phyloP scores from a whole-genome alignment of 2,888 invertebrate species.

The Noctua fimbriata region DNA sequence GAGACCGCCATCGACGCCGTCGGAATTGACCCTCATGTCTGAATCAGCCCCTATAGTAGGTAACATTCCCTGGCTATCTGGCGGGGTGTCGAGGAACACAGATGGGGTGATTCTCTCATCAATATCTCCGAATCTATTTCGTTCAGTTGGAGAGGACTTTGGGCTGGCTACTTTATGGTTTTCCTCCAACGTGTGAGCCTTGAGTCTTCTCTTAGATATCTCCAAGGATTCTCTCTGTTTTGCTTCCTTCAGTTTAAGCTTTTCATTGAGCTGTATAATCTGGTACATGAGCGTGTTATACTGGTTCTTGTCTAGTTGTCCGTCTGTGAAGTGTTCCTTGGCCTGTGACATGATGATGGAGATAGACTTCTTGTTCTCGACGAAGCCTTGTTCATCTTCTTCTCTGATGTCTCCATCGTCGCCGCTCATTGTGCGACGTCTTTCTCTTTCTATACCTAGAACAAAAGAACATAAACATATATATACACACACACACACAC shows the following conservation, averaged over 20 bases:
- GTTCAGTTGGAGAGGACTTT: constrained; percentile 81
- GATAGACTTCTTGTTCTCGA: constrained; percentile 92
- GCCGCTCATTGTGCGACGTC: constrained; percentile 87
- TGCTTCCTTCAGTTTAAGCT: constrained; percentile 93
- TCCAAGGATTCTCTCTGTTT: constrained; percentile 93
- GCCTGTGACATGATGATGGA: constrained; percentile 95
- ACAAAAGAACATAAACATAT: too few relatives aligned
- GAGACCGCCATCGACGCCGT: constrained; percentile 70
- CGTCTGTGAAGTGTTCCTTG: constrained; percentile 94
- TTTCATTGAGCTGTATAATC: constrained; percentile 94
- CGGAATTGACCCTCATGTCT: constrained; percentile 82
- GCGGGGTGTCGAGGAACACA: constrained; percentile 77
- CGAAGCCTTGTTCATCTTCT: constrained; percentile 87
- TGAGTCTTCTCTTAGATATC: constrained; percentile 86
- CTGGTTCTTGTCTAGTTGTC: constrained; percentile 93
- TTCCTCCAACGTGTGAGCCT: constrained; percentile 82
- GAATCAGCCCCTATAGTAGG: constrained; percentile 74
- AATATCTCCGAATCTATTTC: constrained; percentile 87
- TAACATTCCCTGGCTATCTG: constrained; percentile 76
- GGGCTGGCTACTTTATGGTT: constrained; percentile 88
- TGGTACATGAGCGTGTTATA: constrained; percentile 94
- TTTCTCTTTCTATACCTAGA: constrained; percentile 86
- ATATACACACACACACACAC: too few relatives aligned
- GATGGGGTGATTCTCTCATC: constrained; percentile 87
- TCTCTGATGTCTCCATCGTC: constrained; percentile 90